Evolutionary conservation across 2,888 invertebrate genomes (phyloP).

Genomic region (Megamerina dolium): DNA sequence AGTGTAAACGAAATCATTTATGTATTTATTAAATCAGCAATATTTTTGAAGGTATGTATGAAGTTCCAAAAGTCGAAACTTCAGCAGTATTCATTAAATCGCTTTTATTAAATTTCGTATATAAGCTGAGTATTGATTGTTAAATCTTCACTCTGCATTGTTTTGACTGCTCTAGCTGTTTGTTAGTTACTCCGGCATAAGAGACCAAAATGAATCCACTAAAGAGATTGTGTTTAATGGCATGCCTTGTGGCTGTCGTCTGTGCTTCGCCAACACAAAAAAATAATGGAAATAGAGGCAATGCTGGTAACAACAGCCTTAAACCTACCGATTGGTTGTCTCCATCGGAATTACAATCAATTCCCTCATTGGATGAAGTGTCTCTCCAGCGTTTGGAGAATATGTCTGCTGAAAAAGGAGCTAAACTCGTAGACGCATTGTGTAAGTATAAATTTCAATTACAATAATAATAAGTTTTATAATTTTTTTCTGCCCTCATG

Average conservation of each 20-base stretch:
- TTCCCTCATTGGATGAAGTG: conserved; percentile 32
- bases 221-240: conserved; percentile 26
- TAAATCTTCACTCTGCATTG: no score
- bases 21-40: no score
- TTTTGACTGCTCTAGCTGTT: no score
- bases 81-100: no score
- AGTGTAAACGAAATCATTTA: no score
- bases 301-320: conserved; percentile 18
- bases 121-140: no score
- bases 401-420: conserved; percentile 34
- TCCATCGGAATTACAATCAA: conserved; percentile 27
- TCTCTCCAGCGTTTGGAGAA: conserved; percentile 32
- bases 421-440: conserved; percentile 29
- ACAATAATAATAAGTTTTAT: neutral
- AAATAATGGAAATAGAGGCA: conserved; percentile 6
- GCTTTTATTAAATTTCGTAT: no score
- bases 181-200: conserved; percentile 20
- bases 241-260: conserved; percentile 28
- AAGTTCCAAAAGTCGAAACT: no score
- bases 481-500: neutral
- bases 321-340: conserved; percentile 37
- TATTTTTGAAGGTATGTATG: no score
- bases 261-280: conserved; percentile 20
- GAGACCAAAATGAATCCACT: conserved; percentile 32
- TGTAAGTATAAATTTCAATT: conserved; percentile 28